Evolutionary conservation across 2,113 vertebrate genomes (phyloP), one percentile per base, ranked within the genome.

Genomic region (Jaculus jaculus): DNA sequence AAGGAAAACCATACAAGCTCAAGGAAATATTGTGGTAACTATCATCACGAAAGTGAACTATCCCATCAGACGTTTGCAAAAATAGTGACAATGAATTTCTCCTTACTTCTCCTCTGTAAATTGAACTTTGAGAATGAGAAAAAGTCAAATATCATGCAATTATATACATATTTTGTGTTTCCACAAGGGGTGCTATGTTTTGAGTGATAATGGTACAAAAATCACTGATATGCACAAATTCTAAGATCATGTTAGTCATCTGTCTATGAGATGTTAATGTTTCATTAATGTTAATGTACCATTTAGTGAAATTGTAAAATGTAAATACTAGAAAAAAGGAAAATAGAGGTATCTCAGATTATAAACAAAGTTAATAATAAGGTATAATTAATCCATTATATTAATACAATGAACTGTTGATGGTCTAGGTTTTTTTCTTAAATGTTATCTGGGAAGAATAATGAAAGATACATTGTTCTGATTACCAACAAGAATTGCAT

Each of bases 1-100:
- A 85, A 94, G 84, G 39, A 89, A 92, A 88, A 88, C 11, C 18
- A 63, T 54, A 61, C 20, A 54, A 63, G 13, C 69, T 96, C 65
- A 90, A 89, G 87, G 80, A 89, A 95, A 66, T 91, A 73, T 61
- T 78, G 82, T 86, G 84, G 81, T 60, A 84, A 60, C 26, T 63
- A 11, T 5, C 20, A 81, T 94, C n/a, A 77, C 78, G 75, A 94
- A 71, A 69, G 73, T 84, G 61, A 73, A 17, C 34, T 7, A 28
- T 28, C 23, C 6, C 26, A 75, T 3, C 79, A 66, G 2, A 61
- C 20, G 80, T 91, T 82, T n/a, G 7, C 90, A 61, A 95, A 95
- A 88, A 89, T 65, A 26, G 71, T 90, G 37, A 83, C 34, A 83
- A 54, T 80, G 30, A 4, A 21, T 71, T 78, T 89, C 60, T 91